Evolutionary conservation across 2,888 invertebrate genomes (phyloP).

Genomic region (Mechanitis mazaeus): DNA sequence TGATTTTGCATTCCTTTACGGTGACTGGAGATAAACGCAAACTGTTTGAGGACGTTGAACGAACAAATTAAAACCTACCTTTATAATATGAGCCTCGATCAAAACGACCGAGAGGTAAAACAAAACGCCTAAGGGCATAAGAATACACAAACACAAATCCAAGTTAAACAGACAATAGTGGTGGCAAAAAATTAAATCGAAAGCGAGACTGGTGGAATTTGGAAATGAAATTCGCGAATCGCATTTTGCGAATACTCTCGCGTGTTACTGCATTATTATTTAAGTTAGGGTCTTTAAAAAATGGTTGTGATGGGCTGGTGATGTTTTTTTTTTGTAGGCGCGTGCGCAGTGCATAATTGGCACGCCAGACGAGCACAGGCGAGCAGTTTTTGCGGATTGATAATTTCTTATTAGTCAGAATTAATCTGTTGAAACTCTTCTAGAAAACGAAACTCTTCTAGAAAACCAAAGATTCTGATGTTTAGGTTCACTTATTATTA

Average conservation of each 20-base stretch:
- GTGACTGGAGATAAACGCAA: conserved; percentile 40
- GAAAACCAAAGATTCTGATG: no score
- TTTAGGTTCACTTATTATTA: no score
- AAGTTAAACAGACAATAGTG: conserved; percentile 66
- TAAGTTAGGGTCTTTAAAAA: conserved; percentile 66
- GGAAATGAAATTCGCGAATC: conserved; percentile 72
- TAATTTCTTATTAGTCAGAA: conserved; percentile 18
- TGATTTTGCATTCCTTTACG: conserved; percentile 55
- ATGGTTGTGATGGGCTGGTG: conserved; percentile 60
- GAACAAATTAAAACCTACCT: conserved; percentile 52
- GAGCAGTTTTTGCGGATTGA: conserved; percentile 45
- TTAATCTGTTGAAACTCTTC: no score
- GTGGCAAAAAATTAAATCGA: conserved; percentile 56
- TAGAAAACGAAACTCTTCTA: no score
- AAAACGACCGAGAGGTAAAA: conserved; percentile 30
- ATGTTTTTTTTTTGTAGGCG: conserved; percentile 67
- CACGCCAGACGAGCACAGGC: conserved; percentile 52
- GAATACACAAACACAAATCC: conserved; percentile 52
- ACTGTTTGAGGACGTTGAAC: conserved; percentile 32
- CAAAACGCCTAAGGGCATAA: conserved; percentile 44
- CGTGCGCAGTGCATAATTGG: conserved; percentile 72
- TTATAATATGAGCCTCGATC: conserved; percentile 32
- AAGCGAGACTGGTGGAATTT: conserved; percentile 58
- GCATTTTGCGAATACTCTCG: conserved; percentile 74
- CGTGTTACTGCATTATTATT: conserved; percentile 77